Percentiles rank a stretch among this genome's conserved stretches.
Evolutionary conservation across 2,888 invertebrate species (phyloP).

Genomic region (Apodemia duryi): DNA sequence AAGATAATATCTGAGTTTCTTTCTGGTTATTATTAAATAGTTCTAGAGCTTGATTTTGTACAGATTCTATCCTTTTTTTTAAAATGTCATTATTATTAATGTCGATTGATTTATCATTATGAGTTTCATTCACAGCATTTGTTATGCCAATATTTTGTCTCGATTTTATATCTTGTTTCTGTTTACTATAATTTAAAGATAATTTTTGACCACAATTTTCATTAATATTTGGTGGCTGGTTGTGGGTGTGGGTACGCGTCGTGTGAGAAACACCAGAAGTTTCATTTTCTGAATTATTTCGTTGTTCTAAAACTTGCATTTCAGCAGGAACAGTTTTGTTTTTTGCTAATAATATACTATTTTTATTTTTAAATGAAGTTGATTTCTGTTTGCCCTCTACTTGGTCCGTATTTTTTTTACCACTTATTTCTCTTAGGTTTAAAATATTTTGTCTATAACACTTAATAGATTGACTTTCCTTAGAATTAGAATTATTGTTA

Average conservation of each 20-base stretch:
- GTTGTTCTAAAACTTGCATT: neutral
- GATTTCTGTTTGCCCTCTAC: neutral
- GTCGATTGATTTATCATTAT: neutral
- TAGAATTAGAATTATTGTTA: neutral
- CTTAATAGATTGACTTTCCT: neutral
- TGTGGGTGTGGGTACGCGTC: too few species aligned
- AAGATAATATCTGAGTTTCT: neutral
- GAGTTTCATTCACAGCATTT: neutral
- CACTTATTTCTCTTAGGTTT: neutral
- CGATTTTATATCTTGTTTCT: neutral
- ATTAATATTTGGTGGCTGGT: too few species aligned
- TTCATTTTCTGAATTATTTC: neutral
- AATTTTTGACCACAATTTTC: too few species aligned
- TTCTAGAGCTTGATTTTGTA: neutral
- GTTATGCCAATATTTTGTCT: neutral
- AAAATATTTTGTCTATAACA: neutral
- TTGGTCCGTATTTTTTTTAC: neutral
- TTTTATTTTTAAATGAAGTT: neutral
- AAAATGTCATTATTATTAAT: neutral
- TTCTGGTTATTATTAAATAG: neutral
- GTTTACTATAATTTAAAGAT: too few species aligned
- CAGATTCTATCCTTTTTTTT: neutral
- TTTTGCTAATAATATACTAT: neutral
- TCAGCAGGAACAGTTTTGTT: neutral
- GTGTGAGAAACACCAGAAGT: neutral